These are phyloP conservation scores for Solen grandis DNA, from an alignment of 1,140 invertebrate genomes.

Conservation along the genomic window DNA sequence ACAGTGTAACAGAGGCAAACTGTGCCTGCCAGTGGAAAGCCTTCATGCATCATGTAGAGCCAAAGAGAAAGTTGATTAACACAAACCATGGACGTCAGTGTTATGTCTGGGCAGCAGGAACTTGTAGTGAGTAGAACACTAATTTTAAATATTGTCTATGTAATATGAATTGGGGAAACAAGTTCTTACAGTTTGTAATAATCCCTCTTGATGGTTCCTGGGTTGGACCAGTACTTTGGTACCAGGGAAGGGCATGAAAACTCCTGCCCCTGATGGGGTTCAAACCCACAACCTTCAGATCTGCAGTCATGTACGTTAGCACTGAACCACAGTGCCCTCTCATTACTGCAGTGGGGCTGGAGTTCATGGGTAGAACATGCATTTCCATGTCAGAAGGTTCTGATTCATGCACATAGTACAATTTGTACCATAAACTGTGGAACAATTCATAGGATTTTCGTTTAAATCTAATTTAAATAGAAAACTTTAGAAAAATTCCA, in stretches of 20 bases:
- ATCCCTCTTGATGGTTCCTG: too few species aligned
- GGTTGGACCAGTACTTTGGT: too few species aligned
- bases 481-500: too few species aligned
- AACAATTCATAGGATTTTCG: not conserved
- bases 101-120: slow-evolving; percentile 13
- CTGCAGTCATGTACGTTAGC: too few species aligned
- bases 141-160: too few species aligned
- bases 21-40: slow-evolving; percentile 40
- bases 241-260: too few species aligned
- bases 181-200: too few species aligned
- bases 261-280: too few species aligned
- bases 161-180: too few species aligned
- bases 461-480: too few species aligned
- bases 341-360: not conserved
- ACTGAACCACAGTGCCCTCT: too few species aligned
- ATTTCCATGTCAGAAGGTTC: not conserved
- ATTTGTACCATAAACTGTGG: not conserved
- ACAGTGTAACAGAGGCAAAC: slow-evolving; percentile 4
- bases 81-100: slow-evolving; percentile 28
- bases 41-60: slow-evolving; percentile 20
- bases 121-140: slow-evolving; percentile 13
- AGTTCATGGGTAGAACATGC: not conserved
- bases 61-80: slow-evolving; percentile 16
- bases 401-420: not conserved
- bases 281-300: too few species aligned